Evolutionary conservation across 2,888 invertebrate species (phyloP).

Genomic region (Criorhina ranunculi): DNA sequence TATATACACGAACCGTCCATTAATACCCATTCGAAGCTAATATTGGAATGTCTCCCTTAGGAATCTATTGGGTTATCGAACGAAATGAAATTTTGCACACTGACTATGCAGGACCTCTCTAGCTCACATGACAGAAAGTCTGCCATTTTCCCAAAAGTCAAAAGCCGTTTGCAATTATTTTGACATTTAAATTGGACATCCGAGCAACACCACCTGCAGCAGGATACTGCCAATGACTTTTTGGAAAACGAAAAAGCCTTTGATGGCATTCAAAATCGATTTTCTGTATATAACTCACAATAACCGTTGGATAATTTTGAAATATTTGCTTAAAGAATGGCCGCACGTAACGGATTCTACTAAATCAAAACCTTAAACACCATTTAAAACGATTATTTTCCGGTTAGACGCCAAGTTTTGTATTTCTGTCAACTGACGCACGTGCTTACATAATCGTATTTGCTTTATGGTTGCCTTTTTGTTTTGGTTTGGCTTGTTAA

Average conservation of each 20-base stretch:
- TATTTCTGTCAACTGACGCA: constrained; percentile 40
- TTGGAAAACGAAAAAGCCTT: background rate
- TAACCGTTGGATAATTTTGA: background rate
- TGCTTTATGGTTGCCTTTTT: constrained; percentile 35
- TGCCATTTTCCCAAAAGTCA: constrained; percentile 20
- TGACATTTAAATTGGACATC: constrained; percentile 40
- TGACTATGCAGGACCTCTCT: background rate
- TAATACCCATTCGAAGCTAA: background rate
- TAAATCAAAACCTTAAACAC: constrained; percentile 20
- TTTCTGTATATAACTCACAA: background rate
- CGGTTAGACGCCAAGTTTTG: constrained; percentile 28
- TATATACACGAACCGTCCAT: background rate
- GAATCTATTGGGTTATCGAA: constrained; percentile 20
- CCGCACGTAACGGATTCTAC: constrained; percentile 13
- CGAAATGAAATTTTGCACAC: background rate
- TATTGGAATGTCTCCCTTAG: constrained; percentile 4
- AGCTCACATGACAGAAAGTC: background rate
- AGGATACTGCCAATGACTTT: background rate
- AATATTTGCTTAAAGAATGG: background rate
- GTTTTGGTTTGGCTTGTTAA: constrained; percentile 4
- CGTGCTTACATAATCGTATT: constrained; percentile 60
- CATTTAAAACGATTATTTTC: constrained; percentile 50
- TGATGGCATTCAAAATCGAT: background rate
- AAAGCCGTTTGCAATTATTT: constrained; percentile 32
- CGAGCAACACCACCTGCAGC: constrained; percentile 4